phyloP scores from a whole-genome alignment of 92 coral and sea anemone species.

The Bergia puertoricense region DNA sequence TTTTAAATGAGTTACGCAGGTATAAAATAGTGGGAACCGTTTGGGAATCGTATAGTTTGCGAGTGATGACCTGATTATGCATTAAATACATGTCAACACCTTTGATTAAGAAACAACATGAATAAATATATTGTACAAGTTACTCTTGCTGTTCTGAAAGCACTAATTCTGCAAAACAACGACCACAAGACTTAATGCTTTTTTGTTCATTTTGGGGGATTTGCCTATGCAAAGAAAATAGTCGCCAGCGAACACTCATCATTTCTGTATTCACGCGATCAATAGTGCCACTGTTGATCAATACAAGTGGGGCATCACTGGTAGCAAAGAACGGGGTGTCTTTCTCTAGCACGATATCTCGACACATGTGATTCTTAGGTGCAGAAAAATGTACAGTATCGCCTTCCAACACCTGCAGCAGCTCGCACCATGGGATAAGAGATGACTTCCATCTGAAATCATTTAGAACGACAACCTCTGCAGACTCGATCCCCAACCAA shows the following conservation, averaged over 20 bases:
- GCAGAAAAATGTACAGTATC: slow-evolving; percentile 53
- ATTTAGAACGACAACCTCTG: slow-evolving; percentile 23
- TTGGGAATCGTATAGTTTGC: too few relatives aligned
- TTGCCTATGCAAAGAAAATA: slow-evolving; percentile 32
- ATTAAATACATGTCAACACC: not conserved
- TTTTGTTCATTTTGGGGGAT: slow-evolving; percentile 24
- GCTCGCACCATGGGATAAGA: slow-evolving; percentile 48
- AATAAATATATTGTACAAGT: not conserved
- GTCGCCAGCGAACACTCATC: slow-evolving; percentile 52
- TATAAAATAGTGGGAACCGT: too few relatives aligned
- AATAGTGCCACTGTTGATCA: slow-evolving; percentile 31
- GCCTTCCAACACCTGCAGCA: slow-evolving; percentile 51
- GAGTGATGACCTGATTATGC: too few relatives aligned
- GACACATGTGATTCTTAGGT: slow-evolving; percentile 40
- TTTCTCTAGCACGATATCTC: slow-evolving; percentile 20
- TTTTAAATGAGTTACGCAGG: too few relatives aligned
- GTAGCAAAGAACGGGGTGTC: slow-evolving; percentile 51
- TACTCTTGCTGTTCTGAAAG: not conserved
- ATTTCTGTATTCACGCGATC: slow-evolving; percentile 45
- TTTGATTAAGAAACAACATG: not conserved
- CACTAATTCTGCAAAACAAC: slow-evolving; percentile 33
- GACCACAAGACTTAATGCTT: slow-evolving; percentile 25
- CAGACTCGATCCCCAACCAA: slow-evolving; percentile 40
- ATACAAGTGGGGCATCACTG: slow-evolving; percentile 33
- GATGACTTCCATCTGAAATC: slow-evolving; percentile 51